These are phyloP conservation scores for Petrolisthes cinctipes DNA, from an alignment of 2,888 invertebrate genomes.

Conservation along the genomic window DNA sequence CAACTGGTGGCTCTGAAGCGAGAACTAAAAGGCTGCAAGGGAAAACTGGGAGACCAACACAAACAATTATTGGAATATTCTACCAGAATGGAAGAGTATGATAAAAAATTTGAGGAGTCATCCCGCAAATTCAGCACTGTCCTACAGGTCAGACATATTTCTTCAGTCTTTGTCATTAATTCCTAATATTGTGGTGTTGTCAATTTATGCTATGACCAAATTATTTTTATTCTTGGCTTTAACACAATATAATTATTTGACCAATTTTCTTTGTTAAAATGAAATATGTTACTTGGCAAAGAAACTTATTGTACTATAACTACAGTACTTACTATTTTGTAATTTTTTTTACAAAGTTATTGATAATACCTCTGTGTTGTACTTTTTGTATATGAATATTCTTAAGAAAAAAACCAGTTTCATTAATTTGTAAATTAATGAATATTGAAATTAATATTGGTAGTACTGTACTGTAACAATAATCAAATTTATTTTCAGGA, in stretches of 20 bases:
- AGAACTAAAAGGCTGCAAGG: conserved; percentile 83
- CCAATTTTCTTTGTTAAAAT: too few species aligned
- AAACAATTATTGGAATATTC: conserved; percentile 84
- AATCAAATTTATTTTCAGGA: conserved; percentile 74
- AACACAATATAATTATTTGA: too few species aligned
- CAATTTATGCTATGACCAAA: background rate
- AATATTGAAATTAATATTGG: background rate
- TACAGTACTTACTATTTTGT: too few species aligned
- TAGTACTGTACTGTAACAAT: background rate
- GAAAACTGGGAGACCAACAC: conserved; percentile 86
- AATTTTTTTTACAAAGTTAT: too few species aligned
- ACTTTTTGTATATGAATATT: too few species aligned
- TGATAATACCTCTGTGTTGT: too few species aligned
- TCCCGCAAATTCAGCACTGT: conserved; percentile 89
- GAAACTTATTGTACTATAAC: too few species aligned
- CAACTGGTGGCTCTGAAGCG: conserved; percentile 83
- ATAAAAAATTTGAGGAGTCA: conserved; percentile 91
- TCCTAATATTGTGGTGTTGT: background rate
- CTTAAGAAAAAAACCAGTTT: too few species aligned
- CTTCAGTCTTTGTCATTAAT: background rate
- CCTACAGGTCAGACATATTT: conserved; percentile 76
- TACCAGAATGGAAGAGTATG: conserved; percentile 87
- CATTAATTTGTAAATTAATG: background rate
- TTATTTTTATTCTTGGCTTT: background rate
- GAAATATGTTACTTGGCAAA: too few species aligned